Evolutionary conservation across 2,888 invertebrate genomes (phyloP), one percentile per base, ranked within the genome.

Genomic region (Aphidoletes aphidimyza): DNA sequence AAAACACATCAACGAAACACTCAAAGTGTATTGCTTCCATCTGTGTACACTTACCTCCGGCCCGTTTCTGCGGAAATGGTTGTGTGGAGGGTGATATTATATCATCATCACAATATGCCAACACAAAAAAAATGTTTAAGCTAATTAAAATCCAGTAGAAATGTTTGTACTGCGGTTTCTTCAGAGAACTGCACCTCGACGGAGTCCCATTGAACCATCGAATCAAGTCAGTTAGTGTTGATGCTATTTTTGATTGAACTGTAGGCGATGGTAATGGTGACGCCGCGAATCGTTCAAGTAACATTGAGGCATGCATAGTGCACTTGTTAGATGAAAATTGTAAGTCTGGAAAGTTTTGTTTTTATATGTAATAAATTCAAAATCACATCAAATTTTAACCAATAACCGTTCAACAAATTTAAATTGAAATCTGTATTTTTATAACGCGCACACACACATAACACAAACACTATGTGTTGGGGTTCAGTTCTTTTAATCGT

Each of bases 121-220:
- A 22, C 1, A n/a, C 81, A 37, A 81, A n/a, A 81, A 81, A 81
- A 81, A 81, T 81, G 37, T 81, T 81, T 81, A 81, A 81, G 37
- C 81, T 81, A 81, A 81, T 81, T 81, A 81, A 81, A 81, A 81
- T 81, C 81, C 81, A 81, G 37, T 37, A 81, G 6, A 81, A 36
- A 37, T 37, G 69, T 14, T 69, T 69, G 69, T 69, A 14, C 30
- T 69, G 26, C 14, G 34, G 2, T 69, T 69, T 69, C 69, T 30
- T 69, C 1, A 30, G n/a, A 26, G 30, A 11, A 26, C 54, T 54
- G 30, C 14, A 0, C 30, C 30, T 30, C 17, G 26, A 14, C n/a
- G 30, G 5, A 69, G 30, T 69, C 17, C 9, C 36, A 8, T 14
- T 34, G 37, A 81, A 17, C 37, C 37, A 37, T 37, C n/a, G 81